A percentile compares a stretch with the other conserved stretches of the same genome.
Conservation (phyloP, 64 coral and sea anemone species). For the Montipora capricornis region DNA sequence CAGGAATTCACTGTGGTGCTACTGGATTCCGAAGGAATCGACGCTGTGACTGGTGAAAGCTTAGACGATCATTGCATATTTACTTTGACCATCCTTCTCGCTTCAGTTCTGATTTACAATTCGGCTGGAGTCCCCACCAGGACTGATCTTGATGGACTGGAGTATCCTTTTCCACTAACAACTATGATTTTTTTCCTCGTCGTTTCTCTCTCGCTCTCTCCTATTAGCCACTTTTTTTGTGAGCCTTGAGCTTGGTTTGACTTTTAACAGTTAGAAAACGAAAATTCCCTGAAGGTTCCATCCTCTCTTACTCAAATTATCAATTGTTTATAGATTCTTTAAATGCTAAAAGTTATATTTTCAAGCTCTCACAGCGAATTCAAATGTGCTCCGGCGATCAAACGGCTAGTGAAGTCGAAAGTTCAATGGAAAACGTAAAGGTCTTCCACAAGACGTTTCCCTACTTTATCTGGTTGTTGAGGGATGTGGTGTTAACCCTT, state of each 20-base stretch:
- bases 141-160: constrained; percentile 40
- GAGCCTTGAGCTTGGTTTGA: background rate
- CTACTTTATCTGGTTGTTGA: constrained; percentile 72
- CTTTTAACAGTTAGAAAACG: background rate
- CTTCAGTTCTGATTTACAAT: constrained; percentile 54
- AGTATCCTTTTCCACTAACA: constrained; percentile 26
- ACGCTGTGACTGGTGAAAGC: constrained; percentile 21
- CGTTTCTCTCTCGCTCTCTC: background rate
- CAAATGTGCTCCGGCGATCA: constrained; percentile 47
- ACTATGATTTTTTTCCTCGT: background rate
- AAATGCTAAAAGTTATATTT: constrained; percentile 36
- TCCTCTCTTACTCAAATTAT: background rate
- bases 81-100: constrained; percentile 48
- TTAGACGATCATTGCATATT: constrained; percentile 56
- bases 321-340: background rate
- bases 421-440: constrained; percentile 11
- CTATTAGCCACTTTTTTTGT: background rate
- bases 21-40: constrained; percentile 52
- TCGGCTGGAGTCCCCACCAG: constrained; percentile 36
- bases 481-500: constrained; percentile 62
- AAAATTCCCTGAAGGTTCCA: background rate
- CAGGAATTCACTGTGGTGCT: constrained; percentile 51
- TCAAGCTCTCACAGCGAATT: constrained; percentile 68
- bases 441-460: constrained; percentile 61
- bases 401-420: background rate